These are phyloP conservation scores for Osmerus mordax DNA, from an alignment of 2,113 vertebrate species.

Conservation along the genomic window DNA sequence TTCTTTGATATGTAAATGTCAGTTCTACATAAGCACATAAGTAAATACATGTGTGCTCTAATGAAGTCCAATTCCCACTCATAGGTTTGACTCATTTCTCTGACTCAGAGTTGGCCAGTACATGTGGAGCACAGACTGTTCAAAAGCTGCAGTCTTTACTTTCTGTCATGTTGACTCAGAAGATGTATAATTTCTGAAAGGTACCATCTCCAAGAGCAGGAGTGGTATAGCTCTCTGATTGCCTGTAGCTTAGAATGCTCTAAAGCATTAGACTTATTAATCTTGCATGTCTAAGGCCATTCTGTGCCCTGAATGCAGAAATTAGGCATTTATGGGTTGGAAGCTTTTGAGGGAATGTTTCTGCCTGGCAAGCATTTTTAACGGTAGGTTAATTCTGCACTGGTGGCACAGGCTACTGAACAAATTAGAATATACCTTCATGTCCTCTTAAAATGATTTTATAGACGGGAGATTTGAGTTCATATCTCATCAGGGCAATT, in stretches of 20 bases:
- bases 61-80: background rate
- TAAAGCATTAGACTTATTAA: background rate
- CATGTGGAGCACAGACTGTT: background rate
- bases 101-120: background rate
- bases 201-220: background rate
- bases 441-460: constrained; percentile 48
- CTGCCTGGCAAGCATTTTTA: constrained; percentile 22
- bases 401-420: constrained; percentile 33
- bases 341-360: constrained; percentile 28
- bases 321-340: background rate
- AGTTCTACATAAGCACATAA: too few species aligned
- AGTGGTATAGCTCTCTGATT: background rate
- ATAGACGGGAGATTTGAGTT: constrained; percentile 29
- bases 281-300: background rate
- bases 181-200: background rate
- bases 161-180: background rate
- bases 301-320: constrained; percentile 15
- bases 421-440: constrained; percentile 44
- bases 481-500: constrained; percentile 26
- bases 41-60: too few species aligned
- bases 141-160: background rate
- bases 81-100: background rate
- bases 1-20: background rate
- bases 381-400: constrained; percentile 30
- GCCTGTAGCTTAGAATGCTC: background rate